Conservation (phyloP, 2,113 vertebrate genomes). For the Prunella himalayana region DNA sequence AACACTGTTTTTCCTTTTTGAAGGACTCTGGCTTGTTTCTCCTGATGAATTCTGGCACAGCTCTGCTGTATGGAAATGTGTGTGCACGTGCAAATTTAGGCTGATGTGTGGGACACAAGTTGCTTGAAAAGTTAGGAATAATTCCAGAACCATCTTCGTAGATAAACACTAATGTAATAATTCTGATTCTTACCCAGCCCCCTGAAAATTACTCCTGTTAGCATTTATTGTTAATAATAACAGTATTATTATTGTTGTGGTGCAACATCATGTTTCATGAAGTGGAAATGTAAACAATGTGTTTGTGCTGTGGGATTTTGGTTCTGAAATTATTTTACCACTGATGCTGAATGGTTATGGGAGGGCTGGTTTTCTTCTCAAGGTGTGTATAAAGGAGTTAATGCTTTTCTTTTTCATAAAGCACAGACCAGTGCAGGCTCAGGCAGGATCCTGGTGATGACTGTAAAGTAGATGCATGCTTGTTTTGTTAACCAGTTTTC, state of each 20-base stretch:
- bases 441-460: constrained; percentile 15
- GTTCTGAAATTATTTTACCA: neutral
- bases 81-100: neutral
- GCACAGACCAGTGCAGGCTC: constrained; percentile 9
- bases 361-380: neutral
- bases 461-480: constrained; percentile 13
- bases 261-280: neutral
- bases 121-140: neutral
- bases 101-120: neutral
- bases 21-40: neutral
- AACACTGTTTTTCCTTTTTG: fast-evolving
- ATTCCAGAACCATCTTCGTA: constrained; percentile 1
- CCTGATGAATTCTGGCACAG: neutral
- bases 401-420: constrained; percentile 10
- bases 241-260: neutral
- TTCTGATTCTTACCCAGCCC: neutral
- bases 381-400: neutral
- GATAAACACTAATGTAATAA: neutral
- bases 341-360: neutral
- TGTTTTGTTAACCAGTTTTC: constrained; percentile 6
- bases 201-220: neutral
- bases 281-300: neutral
- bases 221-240: neutral
- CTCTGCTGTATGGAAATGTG: neutral
- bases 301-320: neutral